phyloP scores from a whole-genome alignment of 64 coral and sea anemone species.

The Catalaphyllia jardinei region DNA sequence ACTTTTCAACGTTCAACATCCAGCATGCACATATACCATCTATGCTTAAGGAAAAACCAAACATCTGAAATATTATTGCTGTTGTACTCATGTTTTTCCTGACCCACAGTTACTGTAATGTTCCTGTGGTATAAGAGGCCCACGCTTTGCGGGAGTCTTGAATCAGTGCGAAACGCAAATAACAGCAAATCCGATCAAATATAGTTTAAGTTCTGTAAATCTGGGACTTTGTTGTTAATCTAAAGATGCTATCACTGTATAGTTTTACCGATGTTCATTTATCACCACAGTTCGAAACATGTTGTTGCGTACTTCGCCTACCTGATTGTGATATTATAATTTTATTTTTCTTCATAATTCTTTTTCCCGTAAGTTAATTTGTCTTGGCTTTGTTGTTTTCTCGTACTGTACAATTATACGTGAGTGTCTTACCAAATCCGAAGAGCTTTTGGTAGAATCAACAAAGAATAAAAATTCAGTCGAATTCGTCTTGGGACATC shows the following conservation, averaged over 20 bases:
- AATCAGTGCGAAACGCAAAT: constrained; percentile 10
- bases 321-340: too few species aligned
- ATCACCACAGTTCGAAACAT: too few species aligned
- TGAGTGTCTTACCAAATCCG: too few species aligned
- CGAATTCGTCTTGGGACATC: too few species aligned
- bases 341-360: too few species aligned
- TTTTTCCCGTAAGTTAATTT: too few species aligned
- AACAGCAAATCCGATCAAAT: constrained; percentile 7
- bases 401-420: too few species aligned
- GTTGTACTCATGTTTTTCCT: not conserved
- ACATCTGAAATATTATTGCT: not conserved
- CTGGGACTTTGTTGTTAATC: not conserved
- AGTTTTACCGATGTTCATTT: not conserved
- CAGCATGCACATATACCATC: too few species aligned
- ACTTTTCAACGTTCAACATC: not conserved
- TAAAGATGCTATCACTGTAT: not conserved
- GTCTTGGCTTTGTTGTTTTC: too few species aligned
- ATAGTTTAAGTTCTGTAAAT: constrained; percentile 4
- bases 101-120: not conserved
- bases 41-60: not conserved
- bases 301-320: too few species aligned
- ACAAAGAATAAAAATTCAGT: too few species aligned
- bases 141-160: not conserved
- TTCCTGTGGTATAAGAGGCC: not conserved
- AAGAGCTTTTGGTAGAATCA: too few species aligned